phyloP scores from a whole-genome alignment of 1,140 invertebrate species.

The Caenorhabditis briggsae region DNA sequence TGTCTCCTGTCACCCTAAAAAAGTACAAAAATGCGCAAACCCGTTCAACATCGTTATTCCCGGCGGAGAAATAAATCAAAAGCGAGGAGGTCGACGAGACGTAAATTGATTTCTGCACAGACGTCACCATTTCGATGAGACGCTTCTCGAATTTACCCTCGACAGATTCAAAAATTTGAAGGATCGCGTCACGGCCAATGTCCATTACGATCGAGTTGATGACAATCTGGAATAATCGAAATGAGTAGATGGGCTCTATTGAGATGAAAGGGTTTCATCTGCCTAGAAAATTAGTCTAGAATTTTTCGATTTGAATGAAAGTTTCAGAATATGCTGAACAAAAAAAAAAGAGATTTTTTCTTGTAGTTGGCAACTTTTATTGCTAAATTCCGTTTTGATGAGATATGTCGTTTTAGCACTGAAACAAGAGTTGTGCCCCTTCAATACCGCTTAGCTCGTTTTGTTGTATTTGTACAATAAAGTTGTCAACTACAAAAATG shows the following conservation, averaged over 20 bases:
- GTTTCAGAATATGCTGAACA: no score
- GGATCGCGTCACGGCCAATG: constrained; percentile 49
- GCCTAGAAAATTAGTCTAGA: no score
- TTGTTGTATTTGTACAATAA: background rate
- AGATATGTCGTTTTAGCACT: no score
- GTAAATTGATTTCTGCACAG: constrained; percentile 43
- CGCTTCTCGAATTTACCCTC: constrained; percentile 50
- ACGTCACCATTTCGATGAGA: constrained; percentile 51
- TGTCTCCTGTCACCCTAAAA: background rate
- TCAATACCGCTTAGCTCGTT: no score
- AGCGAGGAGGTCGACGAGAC: constrained; percentile 53
- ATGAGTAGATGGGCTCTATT: background rate
- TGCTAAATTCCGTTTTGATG: no score
- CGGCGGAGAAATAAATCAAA: constrained; percentile 57
- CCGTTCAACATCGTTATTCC: constrained; percentile 48
- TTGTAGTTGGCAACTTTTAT: no score
- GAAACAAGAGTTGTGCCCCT: no score
- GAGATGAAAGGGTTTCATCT: no score
- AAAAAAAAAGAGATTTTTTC: no score
- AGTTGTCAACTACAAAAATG: no score
- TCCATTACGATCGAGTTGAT: constrained; percentile 47
- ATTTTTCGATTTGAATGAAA: no score
- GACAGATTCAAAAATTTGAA: constrained; percentile 54
- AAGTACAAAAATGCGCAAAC: background rate
- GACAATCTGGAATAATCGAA: constrained; percentile 35